Evolutionary conservation across 1,140 invertebrate genomes (phyloP).

Genomic region (Phymorhynchus buccinoides): DNA sequence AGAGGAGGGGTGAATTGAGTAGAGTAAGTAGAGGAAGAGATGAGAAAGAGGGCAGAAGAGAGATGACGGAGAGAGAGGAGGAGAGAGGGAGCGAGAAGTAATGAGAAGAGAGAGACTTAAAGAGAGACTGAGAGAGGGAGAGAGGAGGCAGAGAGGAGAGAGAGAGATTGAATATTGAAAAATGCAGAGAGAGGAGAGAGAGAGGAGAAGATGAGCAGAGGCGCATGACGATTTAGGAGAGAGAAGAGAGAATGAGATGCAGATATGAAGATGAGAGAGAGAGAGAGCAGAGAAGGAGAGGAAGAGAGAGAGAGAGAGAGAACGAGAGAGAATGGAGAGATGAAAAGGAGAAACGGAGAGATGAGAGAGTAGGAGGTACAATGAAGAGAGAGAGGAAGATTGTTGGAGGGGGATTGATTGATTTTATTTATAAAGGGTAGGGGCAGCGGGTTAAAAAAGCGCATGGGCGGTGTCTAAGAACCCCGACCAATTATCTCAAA

Average conservation of each 20-base stretch:
- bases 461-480: no score
- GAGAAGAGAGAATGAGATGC: neutral
- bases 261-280: neutral
- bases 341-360: neutral
- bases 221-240: neutral
- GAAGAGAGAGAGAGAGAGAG: neutral
- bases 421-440: no score
- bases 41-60: neutral
- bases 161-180: no score
- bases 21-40: neutral
- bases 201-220: neutral
- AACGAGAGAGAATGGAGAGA: neutral
- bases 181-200: neutral
- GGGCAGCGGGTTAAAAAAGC: no score
- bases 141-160: no score
- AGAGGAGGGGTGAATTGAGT: neutral
- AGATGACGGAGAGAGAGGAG: neutral
- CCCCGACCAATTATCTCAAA: no score
- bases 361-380: neutral
- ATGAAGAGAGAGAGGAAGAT: no score
- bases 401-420: no score
- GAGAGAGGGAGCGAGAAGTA: no score
- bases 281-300: neutral
- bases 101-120: no score
- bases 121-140: no score